phyloP scores from a whole-genome alignment of 2,797 vertebrate species.

The Acanthiza pusilla region DNA sequence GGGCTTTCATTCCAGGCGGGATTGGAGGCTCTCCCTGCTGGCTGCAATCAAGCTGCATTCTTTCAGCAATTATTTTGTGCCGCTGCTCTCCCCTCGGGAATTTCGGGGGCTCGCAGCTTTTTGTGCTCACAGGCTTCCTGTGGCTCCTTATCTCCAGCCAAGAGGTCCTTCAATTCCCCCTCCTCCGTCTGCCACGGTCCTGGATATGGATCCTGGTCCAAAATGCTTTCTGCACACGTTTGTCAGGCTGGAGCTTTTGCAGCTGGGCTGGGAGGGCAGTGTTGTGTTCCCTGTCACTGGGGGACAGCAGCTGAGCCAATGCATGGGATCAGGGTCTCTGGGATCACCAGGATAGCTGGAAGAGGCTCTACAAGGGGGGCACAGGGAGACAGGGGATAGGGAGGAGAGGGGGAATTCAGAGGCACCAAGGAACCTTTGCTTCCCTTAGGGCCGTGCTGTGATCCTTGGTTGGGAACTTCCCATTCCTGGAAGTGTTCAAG shows the following conservation, averaged over 20 bases:
- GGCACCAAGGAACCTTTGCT: neutral
- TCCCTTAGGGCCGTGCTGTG: rapidly evolving
- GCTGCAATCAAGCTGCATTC: conserved; percentile 66
- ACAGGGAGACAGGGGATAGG: neutral
- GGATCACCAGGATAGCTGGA: conserved; percentile 28
- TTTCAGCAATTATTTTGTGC: conserved; percentile 66
- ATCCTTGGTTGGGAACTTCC: neutral
- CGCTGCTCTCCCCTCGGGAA: conserved; percentile 22
- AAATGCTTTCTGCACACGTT: conserved; percentile 49
- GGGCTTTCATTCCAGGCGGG: conserved; percentile 53
- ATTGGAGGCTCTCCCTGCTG: conserved; percentile 56
- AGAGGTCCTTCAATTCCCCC: conserved; percentile 36
- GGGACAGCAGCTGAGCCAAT: neutral
- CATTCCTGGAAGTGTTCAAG: neutral
- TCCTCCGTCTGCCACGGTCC: conserved; percentile 6
- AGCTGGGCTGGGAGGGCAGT: conserved; percentile 40
- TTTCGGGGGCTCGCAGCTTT: conserved; percentile 33
- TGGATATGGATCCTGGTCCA: conserved; percentile 37
- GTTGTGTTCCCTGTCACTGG: neutral
- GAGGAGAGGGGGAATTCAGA: neutral
- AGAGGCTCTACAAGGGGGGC: neutral
- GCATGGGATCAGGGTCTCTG: conserved; percentile 12
- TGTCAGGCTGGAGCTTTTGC: conserved; percentile 43
- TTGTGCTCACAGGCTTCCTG: conserved; percentile 20
- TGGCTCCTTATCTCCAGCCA: conserved; percentile 57